These are phyloP conservation scores for Pangasius sanitwongsei DNA, from an alignment of 2,797 vertebrate species.

Conservation along the genomic window DNA sequence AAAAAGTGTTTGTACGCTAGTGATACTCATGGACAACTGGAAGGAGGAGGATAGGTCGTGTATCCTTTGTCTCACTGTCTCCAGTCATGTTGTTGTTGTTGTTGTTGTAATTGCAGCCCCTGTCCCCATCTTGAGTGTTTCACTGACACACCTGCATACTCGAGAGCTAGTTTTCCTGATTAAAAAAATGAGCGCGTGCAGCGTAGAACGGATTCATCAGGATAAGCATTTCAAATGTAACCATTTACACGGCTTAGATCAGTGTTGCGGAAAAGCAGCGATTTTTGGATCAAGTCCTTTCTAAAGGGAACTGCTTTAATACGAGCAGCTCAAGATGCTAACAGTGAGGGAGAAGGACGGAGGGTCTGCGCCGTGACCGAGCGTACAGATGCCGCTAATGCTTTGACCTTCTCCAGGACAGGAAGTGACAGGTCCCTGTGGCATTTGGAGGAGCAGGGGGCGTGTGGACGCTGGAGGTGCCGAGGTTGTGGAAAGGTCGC, in stretches of 20 bases:
- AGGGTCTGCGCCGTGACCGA: neutral
- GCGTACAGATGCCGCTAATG: neutral
- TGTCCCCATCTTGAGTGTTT: neutral
- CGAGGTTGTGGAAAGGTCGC: slow-evolving; percentile 47
- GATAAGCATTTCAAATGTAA: neutral
- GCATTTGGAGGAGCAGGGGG: slow-evolving; percentile 17
- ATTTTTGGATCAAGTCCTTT: neutral
- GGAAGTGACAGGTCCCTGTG: slow-evolving; percentile 46
- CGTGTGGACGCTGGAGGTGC: neutral
- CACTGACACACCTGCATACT: neutral
- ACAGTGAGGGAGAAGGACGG: neutral
- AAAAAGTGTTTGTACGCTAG: too few relatives aligned
- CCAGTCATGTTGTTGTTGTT: too few relatives aligned
- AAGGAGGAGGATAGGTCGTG: too few relatives aligned
- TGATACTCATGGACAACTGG: too few relatives aligned
- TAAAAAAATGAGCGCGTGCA: neutral
- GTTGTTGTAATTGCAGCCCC: neutral
- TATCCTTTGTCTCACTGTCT: neutral
- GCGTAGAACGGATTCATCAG: too few relatives aligned
- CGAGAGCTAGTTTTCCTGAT: neutral
- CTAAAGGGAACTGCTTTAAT: neutral
- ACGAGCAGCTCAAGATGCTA: neutral
- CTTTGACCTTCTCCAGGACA: slow-evolving; percentile 52
- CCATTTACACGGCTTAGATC: neutral
- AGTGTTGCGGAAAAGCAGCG: neutral